Evolutionary conservation across 2,797 vertebrate species (phyloP).

Genomic region (Delichon dasypus): DNA sequence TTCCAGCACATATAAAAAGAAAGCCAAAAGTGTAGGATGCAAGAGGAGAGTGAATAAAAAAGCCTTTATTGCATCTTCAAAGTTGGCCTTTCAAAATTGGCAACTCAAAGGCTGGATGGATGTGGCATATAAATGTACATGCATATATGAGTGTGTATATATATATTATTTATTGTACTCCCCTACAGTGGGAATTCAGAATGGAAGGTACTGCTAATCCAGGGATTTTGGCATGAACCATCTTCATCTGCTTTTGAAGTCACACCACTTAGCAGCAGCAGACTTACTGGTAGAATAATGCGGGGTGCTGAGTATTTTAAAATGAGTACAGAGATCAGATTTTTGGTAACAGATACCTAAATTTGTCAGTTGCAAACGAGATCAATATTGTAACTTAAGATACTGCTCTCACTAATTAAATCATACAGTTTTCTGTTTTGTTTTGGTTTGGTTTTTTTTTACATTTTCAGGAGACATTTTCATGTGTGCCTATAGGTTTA

Average conservation of each 20-base stretch:
- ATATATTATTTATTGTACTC: background rate
- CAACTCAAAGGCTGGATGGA: background rate
- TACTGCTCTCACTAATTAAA: background rate
- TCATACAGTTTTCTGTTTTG: background rate
- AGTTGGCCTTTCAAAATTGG: background rate
- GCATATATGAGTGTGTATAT: background rate
- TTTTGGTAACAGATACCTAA: background rate
- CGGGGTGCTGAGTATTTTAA: background rate
- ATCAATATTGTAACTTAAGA: background rate
- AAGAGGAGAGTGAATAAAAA: background rate
- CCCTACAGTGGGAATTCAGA: background rate
- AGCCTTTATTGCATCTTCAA: background rate
- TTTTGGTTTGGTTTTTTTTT: background rate
- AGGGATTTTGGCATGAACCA: background rate
- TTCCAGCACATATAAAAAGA: background rate
- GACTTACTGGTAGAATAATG: background rate
- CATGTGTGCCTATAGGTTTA: background rate
- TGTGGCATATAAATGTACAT: background rate
- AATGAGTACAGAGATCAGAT: background rate
- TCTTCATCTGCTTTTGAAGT: background rate
- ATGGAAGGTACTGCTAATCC: background rate
- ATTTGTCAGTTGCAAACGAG: background rate
- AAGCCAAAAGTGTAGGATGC: background rate
- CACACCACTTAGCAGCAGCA: background rate
- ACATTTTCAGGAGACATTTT: background rate